These are phyloP conservation scores for Hippopotamus amphibius DNA, from an alignment of 2,113 vertebrate genomes.

Conservation along the genomic window DNA sequence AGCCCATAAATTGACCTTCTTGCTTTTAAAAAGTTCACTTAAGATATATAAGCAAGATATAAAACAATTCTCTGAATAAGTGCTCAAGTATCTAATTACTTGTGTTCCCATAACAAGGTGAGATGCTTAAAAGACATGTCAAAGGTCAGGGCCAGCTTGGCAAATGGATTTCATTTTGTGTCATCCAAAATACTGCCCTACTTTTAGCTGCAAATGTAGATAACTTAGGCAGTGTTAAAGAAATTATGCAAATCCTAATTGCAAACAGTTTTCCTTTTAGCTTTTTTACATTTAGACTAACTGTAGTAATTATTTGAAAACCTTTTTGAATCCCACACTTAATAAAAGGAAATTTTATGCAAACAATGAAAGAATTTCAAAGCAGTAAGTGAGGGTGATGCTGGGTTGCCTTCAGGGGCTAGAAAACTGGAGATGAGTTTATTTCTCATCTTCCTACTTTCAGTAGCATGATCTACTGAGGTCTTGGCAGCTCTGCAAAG, in stretches of 20 bases:
- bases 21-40: slow-evolving; percentile 79
- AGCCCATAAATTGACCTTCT: slow-evolving; percentile 79
- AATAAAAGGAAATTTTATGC: slow-evolving; percentile 76
- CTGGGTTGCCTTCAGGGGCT: slow-evolving; percentile 49
- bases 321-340: slow-evolving; percentile 66
- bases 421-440: slow-evolving; percentile 35
- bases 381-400: slow-evolving; percentile 54
- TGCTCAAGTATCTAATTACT: slow-evolving; percentile 80
- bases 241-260: slow-evolving; percentile 73
- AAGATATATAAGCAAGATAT: slow-evolving; percentile 79
- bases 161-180: slow-evolving; percentile 83
- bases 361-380: slow-evolving; percentile 78
- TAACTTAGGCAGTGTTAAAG: slow-evolving; percentile 72
- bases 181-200: slow-evolving; percentile 65
- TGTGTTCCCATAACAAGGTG: slow-evolving; percentile 67
- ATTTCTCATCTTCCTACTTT: slow-evolving; percentile 54
- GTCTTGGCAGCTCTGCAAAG: slow-evolving; percentile 37
- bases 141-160: slow-evolving; percentile 73
- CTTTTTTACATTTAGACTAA: slow-evolving; percentile 76
- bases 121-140: slow-evolving; percentile 73
- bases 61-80: slow-evolving; percentile 75
- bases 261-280: slow-evolving; percentile 77
- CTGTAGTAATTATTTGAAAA: slow-evolving; percentile 80
- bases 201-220: slow-evolving; percentile 78
- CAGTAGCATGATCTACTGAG: background rate